Conservation (phyloP, 2,797 vertebrate genomes). For the Falco columbarius region DNA sequence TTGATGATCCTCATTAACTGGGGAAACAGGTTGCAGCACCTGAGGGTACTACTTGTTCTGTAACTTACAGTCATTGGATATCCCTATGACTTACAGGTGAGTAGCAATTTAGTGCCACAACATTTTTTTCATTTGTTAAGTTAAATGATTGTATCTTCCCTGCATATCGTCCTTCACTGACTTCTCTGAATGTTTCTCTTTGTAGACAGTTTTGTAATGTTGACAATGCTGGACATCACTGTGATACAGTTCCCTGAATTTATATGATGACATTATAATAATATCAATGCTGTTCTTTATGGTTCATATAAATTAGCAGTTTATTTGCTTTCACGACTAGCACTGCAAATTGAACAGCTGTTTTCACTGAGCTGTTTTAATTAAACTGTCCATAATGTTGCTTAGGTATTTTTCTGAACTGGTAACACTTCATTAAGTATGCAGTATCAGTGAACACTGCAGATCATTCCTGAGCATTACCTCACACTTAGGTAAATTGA, state of each 20-base stretch:
- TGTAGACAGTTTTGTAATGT: neutral
- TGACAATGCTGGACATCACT: neutral
- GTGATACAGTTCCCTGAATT: neutral
- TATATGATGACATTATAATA: slow-evolving; percentile 30
- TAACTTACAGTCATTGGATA: neutral
- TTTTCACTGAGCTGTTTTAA: slow-evolving; percentile 42
- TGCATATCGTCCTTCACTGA: neutral
- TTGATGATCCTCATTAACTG: neutral
- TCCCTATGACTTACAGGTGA: neutral
- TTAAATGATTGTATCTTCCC: neutral
- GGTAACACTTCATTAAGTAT: slow-evolving; percentile 10
- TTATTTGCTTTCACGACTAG: slow-evolving; percentile 27
- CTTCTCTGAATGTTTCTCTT: neutral
- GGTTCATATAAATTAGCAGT: slow-evolving; percentile 43
- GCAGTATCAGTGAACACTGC: neutral
- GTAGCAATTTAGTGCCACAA: neutral
- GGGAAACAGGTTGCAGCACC: neutral
- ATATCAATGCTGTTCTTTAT: neutral
- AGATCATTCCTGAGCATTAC: slow-evolving; percentile 30
- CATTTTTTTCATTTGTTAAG: neutral
- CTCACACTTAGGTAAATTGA: slow-evolving; percentile 42
- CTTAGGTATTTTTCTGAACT: slow-evolving; percentile 15
- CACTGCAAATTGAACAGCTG: slow-evolving; percentile 49
- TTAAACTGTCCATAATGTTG: slow-evolving; percentile 39
- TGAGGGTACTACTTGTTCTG: neutral